These are phyloP conservation scores for Listronotus bonariensis DNA, from an alignment of 1,140 invertebrate species.

Conservation along the genomic window DNA sequence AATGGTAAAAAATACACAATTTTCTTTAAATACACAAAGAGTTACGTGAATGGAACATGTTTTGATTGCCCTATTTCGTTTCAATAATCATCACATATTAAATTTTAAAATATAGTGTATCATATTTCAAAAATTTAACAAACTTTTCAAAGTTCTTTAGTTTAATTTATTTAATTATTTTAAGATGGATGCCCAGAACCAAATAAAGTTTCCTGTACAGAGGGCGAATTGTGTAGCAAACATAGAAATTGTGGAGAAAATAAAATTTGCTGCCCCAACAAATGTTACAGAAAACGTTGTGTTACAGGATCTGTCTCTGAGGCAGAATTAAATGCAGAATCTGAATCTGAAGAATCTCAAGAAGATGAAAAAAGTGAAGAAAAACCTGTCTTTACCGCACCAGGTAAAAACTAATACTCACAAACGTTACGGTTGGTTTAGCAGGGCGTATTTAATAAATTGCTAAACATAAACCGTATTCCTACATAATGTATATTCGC, in stretches of 20 bases:
- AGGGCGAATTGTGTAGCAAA: conserved; percentile 29
- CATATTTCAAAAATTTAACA: no score
- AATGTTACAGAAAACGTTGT: conserved; percentile 33
- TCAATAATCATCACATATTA: no score
- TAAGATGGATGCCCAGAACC: conserved; percentile 27
- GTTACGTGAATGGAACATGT: no score
- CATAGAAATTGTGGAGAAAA: conserved; percentile 26
- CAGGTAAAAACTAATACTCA: conserved; percentile 8
- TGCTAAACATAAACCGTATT: no score
- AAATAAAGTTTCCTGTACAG: conserved; percentile 22
- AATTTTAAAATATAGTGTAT: no score
- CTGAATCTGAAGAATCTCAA: conserved; percentile 17
- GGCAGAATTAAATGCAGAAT: conserved; percentile 28
- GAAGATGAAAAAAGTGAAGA: conserved; percentile 24
- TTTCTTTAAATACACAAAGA: no score
- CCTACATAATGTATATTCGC: no score
- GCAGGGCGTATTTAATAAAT: no score
- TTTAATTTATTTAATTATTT: not conserved
- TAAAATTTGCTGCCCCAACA: conserved; percentile 32
- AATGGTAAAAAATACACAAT: no score
- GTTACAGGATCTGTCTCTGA: conserved; percentile 22
- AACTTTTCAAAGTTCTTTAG: no score
- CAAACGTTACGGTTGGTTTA: no score
- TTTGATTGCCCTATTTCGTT: no score
- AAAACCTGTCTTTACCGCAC: conserved; percentile 8